Conservation (phyloP, 2,113 vertebrate species). For the Sturnus vulgaris region DNA sequence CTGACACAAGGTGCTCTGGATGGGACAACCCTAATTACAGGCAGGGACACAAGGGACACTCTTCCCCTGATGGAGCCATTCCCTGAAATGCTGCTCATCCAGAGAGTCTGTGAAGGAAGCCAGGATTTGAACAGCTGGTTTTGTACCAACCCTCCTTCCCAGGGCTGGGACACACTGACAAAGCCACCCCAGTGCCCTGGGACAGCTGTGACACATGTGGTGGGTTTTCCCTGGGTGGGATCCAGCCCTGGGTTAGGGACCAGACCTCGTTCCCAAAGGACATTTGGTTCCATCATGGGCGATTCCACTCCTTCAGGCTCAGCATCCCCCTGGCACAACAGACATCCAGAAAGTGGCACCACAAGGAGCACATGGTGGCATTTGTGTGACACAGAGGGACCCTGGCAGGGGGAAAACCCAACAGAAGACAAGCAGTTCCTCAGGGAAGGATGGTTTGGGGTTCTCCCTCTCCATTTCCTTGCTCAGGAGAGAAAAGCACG, state of each 20-base stretch:
- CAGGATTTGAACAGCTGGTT: background rate
- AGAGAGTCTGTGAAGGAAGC: background rate
- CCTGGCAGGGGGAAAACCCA: background rate
- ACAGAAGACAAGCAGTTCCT: background rate
- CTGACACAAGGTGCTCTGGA: too few species aligned
- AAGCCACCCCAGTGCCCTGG: fast-evolving
- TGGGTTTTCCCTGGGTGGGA: background rate
- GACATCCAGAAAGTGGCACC: background rate
- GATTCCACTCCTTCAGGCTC: background rate
- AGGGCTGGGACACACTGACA: fast-evolving
- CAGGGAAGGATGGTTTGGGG: background rate
- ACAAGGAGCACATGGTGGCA: fast-evolving
- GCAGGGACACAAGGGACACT: too few species aligned
- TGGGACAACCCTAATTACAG: too few species aligned
- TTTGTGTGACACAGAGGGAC: background rate
- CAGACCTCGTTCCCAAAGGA: background rate
- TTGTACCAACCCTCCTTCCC: background rate
- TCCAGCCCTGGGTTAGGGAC: fast-evolving
- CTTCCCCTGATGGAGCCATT: background rate
- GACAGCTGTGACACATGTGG: fast-evolving
- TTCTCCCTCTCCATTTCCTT: background rate
- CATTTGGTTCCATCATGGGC: background rate
- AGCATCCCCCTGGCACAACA: fast-evolving
- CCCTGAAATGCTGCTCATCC: background rate
- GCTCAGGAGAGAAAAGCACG: fast-evolving